Conservation (phyloP, 2,797 vertebrate species). For the Sparidentex hasta region DNA sequence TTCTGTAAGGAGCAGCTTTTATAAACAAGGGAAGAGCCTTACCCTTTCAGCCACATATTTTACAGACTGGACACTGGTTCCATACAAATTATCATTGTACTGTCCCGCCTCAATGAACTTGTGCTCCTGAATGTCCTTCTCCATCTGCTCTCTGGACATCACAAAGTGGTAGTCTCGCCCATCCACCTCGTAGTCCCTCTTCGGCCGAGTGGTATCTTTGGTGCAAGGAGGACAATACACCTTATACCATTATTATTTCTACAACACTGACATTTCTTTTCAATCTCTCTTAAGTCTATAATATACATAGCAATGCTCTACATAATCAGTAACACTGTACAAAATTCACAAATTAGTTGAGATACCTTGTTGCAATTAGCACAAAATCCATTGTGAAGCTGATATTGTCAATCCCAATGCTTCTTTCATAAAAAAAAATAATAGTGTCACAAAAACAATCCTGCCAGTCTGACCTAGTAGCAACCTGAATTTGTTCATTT, state of each 20-base stretch:
- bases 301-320: background rate
- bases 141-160: conserved; percentile 97
- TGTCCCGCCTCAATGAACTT: conserved; percentile 99
- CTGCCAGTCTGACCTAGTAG: background rate
- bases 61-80: conserved; percentile 97
- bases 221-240: conserved; percentile 15
- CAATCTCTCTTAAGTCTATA: background rate
- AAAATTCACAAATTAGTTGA: background rate
- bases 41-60: conserved; percentile 98
- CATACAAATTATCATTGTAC: conserved; percentile 98
- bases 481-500: background rate
- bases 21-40: conserved; percentile 49
- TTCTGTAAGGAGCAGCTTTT: background rate
- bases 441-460: accelerated
- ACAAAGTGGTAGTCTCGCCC: conserved; percentile 98
- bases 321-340: background rate
- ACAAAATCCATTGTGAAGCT: background rate
- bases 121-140: conserved; percentile 99
- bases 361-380: background rate
- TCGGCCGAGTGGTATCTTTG: conserved; percentile 94
- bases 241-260: background rate
- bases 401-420: no score
- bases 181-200: conserved; percentile 96
- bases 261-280: background rate
- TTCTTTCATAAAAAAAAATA: background rate